These are phyloP conservation scores for Polylopha cassiicola DNA, from an alignment of 2,888 invertebrate species.

Conservation along the genomic window DNA sequence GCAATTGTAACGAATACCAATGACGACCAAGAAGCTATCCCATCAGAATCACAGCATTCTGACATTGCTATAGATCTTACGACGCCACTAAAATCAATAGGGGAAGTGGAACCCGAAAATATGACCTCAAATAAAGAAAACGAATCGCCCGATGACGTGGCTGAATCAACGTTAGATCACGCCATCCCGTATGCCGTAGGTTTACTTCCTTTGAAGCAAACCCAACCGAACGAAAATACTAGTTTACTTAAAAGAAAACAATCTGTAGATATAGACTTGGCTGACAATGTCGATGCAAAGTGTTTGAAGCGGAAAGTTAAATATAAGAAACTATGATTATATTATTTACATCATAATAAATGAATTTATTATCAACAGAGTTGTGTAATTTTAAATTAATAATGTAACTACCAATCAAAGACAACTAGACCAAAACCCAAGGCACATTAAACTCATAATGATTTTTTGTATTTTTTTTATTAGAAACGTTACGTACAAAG, in stretches of 20 bases:
- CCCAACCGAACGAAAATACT: constrained; percentile 41
- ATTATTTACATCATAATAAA: constrained; percentile 12
- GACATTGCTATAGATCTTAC: constrained; percentile 49
- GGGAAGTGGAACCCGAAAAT: constrained; percentile 41
- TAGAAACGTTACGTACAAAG: constrained; percentile 20
- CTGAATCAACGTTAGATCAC: constrained; percentile 40
- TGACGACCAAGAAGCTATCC: constrained; percentile 30
- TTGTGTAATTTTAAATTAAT: no score
- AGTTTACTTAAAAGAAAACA: constrained; percentile 51
- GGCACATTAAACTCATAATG: no score
- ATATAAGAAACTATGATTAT: constrained; percentile 53
- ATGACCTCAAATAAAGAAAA: constrained; percentile 45
- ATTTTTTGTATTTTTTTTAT: constrained; percentile 12
- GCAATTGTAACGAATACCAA: constrained; percentile 23
- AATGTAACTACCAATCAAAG: no score
- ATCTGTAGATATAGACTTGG: constrained; percentile 38
- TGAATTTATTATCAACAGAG: neutral
- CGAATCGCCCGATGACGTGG: constrained; percentile 28
- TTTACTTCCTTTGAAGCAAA: constrained; percentile 56
- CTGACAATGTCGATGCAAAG: constrained; percentile 55
- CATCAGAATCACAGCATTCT: constrained; percentile 31
- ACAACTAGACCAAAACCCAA: no score
- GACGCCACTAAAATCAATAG: constrained; percentile 33
- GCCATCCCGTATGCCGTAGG: constrained; percentile 70
- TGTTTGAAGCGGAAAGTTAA: constrained; percentile 68